Base-by-base conservation (phyloP, 2,888 invertebrate species). In the Drosophila nigritarsus region DNA sequence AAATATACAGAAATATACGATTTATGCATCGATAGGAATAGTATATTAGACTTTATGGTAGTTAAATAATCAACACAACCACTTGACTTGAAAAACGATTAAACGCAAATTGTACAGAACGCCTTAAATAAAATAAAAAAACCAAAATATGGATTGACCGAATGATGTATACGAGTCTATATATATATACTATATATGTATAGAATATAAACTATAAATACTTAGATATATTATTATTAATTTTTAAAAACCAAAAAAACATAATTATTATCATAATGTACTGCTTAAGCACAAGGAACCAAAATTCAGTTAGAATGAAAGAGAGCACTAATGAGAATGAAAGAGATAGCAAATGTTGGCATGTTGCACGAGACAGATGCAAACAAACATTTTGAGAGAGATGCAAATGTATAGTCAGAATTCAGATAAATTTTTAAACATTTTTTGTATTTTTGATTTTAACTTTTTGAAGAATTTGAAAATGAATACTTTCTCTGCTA, bases 41-140 rank as follows among this genome's bases (percentile, higher is more conserved):
- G 55, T 49, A 27, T 75, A 89, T 80, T 90, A 90, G 83, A 83
- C 74, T 60, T 73, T 70, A 87, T 73, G 82, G 70, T 90, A 90
- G 90, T 75, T 89, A 86, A 89, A 73, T 90, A 87, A 90, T 80
- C 90, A 73, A 82, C 75, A 68, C 69, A 81, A 83, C 68, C 72
- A 85, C 45, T 75, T 84, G 85, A 90, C 85, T 86, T 86, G 87
- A 90, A 59, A 73, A 87, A 83, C 71, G 87, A 80, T 85, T 76
- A 74, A 84, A 81, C 74, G 88, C 91, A 90, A 80, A 87, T 78
- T 91, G 88, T 88, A 91, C 90, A 88, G 88, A 91, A 90, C 88
- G 88, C 88, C 88, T 88, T 88, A 88, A 87, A 90, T 59, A 65
- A 76, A 72, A 79, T 56, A 58, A 69, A 73, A 73, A 79, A 68